Conservation (phyloP, 53 echinoderm and acorn worm genomes). For the Paracentrotus lividus region DNA sequence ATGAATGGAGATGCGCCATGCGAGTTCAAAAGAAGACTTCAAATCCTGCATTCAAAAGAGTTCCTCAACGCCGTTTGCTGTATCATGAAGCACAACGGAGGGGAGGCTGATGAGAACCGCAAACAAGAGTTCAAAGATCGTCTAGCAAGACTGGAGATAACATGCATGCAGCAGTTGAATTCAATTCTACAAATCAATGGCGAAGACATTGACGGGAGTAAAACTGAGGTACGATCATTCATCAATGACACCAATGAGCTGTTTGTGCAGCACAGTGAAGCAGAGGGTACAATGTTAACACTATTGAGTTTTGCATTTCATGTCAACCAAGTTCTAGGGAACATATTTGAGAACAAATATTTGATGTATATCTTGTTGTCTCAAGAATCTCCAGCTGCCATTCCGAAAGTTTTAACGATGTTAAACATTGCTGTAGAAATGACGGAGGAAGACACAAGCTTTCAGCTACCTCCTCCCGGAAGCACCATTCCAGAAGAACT, state of each 20-base stretch:
- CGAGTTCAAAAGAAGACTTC: background rate
- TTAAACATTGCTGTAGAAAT: background rate
- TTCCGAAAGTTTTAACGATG: background rate
- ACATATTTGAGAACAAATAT: background rate
- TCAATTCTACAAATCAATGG: conserved; percentile 11
- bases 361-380: background rate
- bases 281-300: background rate
- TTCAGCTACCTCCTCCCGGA: conserved; percentile 68
- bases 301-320: background rate
- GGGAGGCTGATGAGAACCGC: background rate
- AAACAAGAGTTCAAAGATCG: background rate
- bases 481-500: conserved; percentile 74
- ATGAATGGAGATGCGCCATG: background rate
- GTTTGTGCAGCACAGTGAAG: conserved; percentile 17
- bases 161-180: background rate
- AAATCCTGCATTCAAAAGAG: background rate
- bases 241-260: background rate
- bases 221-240: background rate
- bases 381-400: background rate
- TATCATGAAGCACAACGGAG: background rate
- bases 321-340: conserved; percentile 30
- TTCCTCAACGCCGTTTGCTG: background rate
- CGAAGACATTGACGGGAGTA: conserved; percentile 6
- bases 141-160: background rate
- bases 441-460: background rate